Evolutionary conservation across 2,888 invertebrate genomes (phyloP), one percentile per base, ranked within the genome.

Genomic region (Epinotia nisella): DNA sequence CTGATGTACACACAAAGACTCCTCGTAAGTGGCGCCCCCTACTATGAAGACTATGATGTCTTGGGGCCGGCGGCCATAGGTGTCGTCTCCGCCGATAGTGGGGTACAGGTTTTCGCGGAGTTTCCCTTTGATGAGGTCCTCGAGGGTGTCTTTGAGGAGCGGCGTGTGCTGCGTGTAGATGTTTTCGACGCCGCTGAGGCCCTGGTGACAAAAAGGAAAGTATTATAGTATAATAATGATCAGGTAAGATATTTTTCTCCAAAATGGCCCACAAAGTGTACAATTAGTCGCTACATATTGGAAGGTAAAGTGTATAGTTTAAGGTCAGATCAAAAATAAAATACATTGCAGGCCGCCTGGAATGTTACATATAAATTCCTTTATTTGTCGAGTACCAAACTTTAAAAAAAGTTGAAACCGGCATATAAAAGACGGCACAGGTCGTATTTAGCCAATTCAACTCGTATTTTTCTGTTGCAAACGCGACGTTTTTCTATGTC

Each of bases 161-260:
- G 99, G 99, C n/a, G 96, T 96, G 90, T 99, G 99, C 85, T 99
- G 99, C 0, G 99, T 99, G 92, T 99, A 99, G 75, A 99, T 98
- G 90, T 99, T 99, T 87, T 99, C 99, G 0, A 99, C 99, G 1
- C 99, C 99, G 91, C 97, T 97, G 21, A 98, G 92, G 19, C 97
- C 98, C 94, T 95, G 83, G 0, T 3, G n/a, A n/a, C 15, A 65
- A 5, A 53, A 70, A 41, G 55, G 29, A n/a, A 55, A 15, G 45
- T 74, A 39, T 41, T 13, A 56, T 56, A 5, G 3, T 21, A 3
- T 56, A 3, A 13, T 4, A 5, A 3, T 4, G 15, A 45, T 13
- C 3, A 45, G 15, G 4, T 4, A 3, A 35, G 9, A 9, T 35
- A 35, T 29, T 5, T 5, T 29, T 29, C n/a, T n/a, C n/a, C n/a